These are phyloP conservation scores for Mercenaria mercenaria DNA, from an alignment of 1,140 invertebrate species.

Conservation along the genomic window DNA sequence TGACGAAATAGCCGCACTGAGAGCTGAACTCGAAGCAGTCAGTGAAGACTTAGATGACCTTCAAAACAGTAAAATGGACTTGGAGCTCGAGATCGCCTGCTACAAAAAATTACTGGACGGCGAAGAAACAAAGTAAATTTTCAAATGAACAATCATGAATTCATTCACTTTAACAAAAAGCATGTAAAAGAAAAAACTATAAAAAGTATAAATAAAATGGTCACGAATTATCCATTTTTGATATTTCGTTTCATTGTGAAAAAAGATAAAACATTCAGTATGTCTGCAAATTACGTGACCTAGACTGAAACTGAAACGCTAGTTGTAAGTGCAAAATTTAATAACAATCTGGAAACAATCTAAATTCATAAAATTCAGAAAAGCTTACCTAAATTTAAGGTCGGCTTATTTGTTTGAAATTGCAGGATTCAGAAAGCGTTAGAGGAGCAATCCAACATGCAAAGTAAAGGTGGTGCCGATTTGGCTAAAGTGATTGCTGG, in stretches of 20 bases:
- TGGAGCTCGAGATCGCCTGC: conserved; percentile 85
- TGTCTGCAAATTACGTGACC: neutral
- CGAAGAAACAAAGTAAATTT: conserved; percentile 81
- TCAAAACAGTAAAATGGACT: conserved; percentile 85
- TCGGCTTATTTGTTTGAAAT: neutral
- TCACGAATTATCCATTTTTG: no score
- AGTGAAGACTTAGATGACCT: conserved; percentile 86
- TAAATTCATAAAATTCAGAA: no score
- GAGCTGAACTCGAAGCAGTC: conserved; percentile 84
- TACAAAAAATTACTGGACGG: conserved; percentile 85
- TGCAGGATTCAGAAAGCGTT: conserved; percentile 60
- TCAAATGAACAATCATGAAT: no score
- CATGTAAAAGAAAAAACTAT: no score
- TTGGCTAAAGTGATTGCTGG: neutral
- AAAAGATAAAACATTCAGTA: neutral
- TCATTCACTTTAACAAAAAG: no score
- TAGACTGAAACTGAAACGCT: neutral
- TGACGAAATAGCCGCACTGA: conserved; percentile 82
- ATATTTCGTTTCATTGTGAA: neutral
- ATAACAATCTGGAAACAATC: no score
- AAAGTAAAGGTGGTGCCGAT: neutral
- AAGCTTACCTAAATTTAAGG: no score
- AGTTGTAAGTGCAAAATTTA: neutral
- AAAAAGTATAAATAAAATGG: no score
- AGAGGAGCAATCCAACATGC: conserved; percentile 18